Percentiles rank a stretch among this genome's conserved stretches.
Evolutionary conservation across 2,888 invertebrate genomes (phyloP).

Genomic region (Hyppa rectilinea): DNA sequence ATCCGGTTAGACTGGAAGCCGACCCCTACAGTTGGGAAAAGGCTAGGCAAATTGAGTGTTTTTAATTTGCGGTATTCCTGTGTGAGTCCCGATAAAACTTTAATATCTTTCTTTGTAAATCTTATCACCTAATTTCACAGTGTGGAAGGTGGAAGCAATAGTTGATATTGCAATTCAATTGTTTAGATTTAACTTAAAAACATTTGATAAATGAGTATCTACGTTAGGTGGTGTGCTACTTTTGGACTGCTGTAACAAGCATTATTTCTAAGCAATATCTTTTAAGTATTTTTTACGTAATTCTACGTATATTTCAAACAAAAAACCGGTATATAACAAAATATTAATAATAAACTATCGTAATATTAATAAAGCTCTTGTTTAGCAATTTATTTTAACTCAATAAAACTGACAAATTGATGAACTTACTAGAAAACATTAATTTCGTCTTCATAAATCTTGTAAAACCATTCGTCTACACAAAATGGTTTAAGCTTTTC

Average conservation of each 20-base stretch:
- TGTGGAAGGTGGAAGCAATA: too few relatives aligned
- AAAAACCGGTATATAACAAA: background rate
- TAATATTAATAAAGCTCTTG: slow-evolving; percentile 30
- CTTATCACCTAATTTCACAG: too few relatives aligned
- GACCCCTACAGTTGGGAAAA: background rate
- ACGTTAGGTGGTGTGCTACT: background rate
- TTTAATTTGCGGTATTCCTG: too few relatives aligned
- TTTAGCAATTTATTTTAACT: slow-evolving; percentile 26
- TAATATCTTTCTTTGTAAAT: too few relatives aligned
- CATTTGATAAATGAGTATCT: background rate
- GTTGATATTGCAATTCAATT: background rate
- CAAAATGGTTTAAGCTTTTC: background rate
- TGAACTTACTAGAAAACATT: slow-evolving; percentile 25
- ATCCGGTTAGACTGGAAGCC: background rate
- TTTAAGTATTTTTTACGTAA: too few relatives aligned
- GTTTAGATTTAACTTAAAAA: background rate
- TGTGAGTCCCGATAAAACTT: too few relatives aligned
- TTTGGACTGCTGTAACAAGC: too few relatives aligned
- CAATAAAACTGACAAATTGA: slow-evolving; percentile 33
- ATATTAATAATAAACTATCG: slow-evolving; percentile 10
- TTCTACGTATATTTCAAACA: background rate
- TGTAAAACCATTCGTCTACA: background rate
- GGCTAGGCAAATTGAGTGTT: too few relatives aligned
- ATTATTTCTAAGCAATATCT: too few relatives aligned
- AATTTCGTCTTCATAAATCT: background rate